phyloP scores from a whole-genome alignment of 2,113 vertebrate genomes.

The Thryonomys swinderianus region DNA sequence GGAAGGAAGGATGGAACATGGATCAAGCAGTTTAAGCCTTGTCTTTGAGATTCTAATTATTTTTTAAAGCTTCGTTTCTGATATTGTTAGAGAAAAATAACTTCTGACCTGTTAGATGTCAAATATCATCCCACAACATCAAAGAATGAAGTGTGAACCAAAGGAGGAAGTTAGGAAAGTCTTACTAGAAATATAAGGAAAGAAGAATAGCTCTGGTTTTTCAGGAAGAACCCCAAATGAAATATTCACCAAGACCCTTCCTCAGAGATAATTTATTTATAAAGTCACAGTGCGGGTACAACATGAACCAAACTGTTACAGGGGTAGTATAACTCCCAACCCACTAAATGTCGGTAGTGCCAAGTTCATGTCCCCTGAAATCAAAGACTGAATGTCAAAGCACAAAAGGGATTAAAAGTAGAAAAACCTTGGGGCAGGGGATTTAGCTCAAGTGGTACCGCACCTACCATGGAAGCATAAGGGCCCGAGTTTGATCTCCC shows the following conservation, averaged over 20 bases:
- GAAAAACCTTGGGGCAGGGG: too few species aligned
- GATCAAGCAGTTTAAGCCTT: neutral
- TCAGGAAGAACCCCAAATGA: neutral
- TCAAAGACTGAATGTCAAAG: neutral
- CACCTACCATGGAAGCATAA: too few species aligned
- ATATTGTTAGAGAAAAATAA: neutral
- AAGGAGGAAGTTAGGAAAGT: neutral
- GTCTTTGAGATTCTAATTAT: neutral
- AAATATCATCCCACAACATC: neutral
- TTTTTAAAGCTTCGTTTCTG: neutral
- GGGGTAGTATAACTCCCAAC: neutral
- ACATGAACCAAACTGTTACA: neutral
- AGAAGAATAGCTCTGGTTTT: neutral
- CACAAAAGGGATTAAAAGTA: neutral
- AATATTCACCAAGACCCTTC: neutral
- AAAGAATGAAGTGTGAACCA: neutral
- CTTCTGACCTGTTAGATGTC: neutral
- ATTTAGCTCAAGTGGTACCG: too few species aligned
- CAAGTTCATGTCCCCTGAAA: neutral
- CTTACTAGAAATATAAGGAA: neutral
- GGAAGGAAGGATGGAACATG: neutral
- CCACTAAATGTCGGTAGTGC: neutral
- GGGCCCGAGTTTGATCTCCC: too few species aligned
- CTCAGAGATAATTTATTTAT: neutral
- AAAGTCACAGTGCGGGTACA: neutral